Evolutionary conservation across 2,888 invertebrate genomes (phyloP).

Genomic region (Megaustenia siamemsis): DNA sequence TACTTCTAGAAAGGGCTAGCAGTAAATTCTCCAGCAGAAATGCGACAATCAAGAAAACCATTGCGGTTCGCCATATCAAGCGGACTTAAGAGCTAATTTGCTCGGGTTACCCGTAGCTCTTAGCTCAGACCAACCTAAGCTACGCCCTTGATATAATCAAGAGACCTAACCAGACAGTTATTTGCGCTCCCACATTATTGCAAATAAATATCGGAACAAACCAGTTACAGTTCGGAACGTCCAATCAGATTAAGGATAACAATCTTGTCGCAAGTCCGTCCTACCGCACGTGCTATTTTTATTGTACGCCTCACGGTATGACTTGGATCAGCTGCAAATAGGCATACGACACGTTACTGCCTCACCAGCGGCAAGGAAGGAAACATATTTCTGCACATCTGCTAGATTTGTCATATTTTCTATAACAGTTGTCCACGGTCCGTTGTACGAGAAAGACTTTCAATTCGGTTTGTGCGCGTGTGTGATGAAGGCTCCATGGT

Average conservation of each 20-base stretch:
- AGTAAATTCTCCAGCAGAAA: no score
- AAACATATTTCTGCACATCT: neutral
- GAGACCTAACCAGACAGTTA: no score
- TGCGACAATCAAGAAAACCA: no score
- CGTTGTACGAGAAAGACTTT: neutral
- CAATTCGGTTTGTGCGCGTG: neutral
- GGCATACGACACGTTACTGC: neutral
- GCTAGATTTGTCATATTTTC: neutral
- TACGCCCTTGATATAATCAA: no score
- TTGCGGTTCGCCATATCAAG: no score
- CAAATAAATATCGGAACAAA: neutral
- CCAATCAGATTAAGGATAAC: neutral
- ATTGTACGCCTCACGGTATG: neutral
- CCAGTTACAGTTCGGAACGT: conserved; percentile 21
- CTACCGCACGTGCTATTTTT: conserved; percentile 10
- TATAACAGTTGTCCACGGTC: neutral
- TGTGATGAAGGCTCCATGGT: no score
- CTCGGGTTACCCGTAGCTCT: no score
- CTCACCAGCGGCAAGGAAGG: neutral
- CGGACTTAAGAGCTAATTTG: no score
- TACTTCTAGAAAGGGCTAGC: no score
- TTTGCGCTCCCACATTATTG: no score
- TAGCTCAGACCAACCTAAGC: no score
- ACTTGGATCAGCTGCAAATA: conserved; percentile 7
- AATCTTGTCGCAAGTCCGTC: neutral